Base-by-base conservation (phyloP, 1,140 invertebrate species). In the Oedothorax gibbosus region DNA sequence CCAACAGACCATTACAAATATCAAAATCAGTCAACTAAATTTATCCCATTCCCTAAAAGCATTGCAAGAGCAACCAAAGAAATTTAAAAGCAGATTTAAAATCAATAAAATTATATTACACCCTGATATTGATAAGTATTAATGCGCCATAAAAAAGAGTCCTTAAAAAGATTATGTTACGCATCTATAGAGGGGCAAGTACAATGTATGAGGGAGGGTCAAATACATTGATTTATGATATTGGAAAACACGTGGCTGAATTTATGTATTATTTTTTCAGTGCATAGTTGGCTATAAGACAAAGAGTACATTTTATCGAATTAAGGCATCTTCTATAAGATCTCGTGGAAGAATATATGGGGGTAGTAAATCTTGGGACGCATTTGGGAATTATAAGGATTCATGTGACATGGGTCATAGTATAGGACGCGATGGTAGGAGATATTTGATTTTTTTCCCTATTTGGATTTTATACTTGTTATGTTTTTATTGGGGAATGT, bases 311-410 rank as follows among this genome's bases (percentile, higher is more conserved):
- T 73, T 64, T 64, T 6, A 15, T 15, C 15, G n/a, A 68, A 79
- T 82, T 62, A 60, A 71, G 35, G 78, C 54, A 73, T 60, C 56
- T 53, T 53, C 18, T 35, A 9, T 56, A 51, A 73, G 9, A 54
- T 54, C 65, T 73, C 50, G 18, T 35, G 18, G 21, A 50, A 51
- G 69, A 56, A 82, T 82, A 82, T 82, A 82, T 82, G 80, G 60
- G 12, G 49, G 80, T 35, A 14, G 80, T 82, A 82, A 82, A 82
- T 82, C 80, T 73, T 51, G n/a, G 2, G 20, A 82, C 62, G 69
- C 50, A 60, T 82, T 69, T 82, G 80, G 80, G 54, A 53, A 64
- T 82, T 82, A 65, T 82, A 73, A 11, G 54, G 56, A 53, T 82
- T 72, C 80, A 53, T 64, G 62, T 64, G 9, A 50, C 80, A 14